Percentiles rank a stretch among this genome's conserved stretches.
These are phyloP conservation scores for Plectrocnemia conspersa DNA, from an alignment of 1,140 invertebrate genomes.

Conservation along the genomic window DNA sequence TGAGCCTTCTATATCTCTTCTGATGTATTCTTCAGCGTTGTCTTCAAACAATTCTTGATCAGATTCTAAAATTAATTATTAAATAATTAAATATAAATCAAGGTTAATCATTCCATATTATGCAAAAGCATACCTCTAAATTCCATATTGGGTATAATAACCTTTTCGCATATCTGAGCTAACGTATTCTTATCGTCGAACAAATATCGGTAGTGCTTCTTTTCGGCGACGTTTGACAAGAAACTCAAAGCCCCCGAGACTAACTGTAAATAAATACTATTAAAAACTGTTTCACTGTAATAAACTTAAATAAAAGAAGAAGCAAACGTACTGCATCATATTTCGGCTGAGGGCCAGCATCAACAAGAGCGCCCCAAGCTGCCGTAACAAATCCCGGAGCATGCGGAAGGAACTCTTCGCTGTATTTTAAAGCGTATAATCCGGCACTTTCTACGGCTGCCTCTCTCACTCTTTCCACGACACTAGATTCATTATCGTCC, in stretches of 20 bases:
- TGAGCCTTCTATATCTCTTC: conserved; percentile 96
- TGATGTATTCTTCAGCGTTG: conserved; percentile 96
- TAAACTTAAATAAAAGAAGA: conserved; percentile 32
- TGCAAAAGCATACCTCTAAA: conserved; percentile 66
- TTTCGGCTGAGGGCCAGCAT: conserved; percentile 79
- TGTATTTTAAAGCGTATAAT: conserved; percentile 95
- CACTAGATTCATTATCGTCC: conserved; percentile 83
- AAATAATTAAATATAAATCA: conserved; percentile 12
- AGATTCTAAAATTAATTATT: conserved; percentile 56
- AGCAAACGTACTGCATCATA: conserved; percentile 74
- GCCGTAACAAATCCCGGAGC: conserved; percentile 86
- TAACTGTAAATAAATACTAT: conserved; percentile 59
- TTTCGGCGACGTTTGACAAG: conserved; percentile 88
- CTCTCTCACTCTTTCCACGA: conserved; percentile 87
- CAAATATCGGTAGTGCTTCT: conserved; percentile 77
- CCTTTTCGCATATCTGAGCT: conserved; percentile 92
- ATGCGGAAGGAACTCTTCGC: conserved; percentile 91
- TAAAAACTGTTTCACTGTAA: not conserved
- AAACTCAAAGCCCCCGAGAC: conserved; percentile 96
- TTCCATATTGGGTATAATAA: conserved; percentile 97
- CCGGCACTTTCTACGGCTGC: conserved; percentile 94
- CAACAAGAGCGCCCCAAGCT: conserved; percentile 86
- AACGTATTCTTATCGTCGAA: conserved; percentile 86
- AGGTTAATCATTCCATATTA: conserved; percentile 1
- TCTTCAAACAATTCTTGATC: conserved; percentile 97